Evolutionary conservation across 2,797 vertebrate genomes (phyloP).

Genomic region (Pitangus sulphuratus): DNA sequence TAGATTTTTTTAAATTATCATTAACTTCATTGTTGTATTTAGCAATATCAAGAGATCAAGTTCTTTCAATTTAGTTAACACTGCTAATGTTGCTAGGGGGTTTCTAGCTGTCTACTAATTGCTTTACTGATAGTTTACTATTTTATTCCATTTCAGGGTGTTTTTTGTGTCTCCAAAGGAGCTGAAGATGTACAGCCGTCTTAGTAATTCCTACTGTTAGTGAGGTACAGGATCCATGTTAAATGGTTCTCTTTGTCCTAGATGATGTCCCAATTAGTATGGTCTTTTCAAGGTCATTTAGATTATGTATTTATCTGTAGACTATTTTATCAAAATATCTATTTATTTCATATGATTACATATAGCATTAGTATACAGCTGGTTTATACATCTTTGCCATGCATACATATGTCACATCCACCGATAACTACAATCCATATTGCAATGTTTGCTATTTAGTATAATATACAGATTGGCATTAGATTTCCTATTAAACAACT

Average conservation of each 20-base stretch:
- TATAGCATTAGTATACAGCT: neutral
- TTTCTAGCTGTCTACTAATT: slow-evolving; percentile 20
- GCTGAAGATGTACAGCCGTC: neutral
- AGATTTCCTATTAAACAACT: neutral
- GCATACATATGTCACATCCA: neutral
- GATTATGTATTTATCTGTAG: neutral
- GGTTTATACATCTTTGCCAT: neutral
- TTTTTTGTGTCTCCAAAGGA: neutral
- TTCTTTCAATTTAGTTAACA: neutral
- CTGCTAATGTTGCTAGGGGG: neutral
- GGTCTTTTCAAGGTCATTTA: neutral
- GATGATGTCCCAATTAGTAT: neutral
- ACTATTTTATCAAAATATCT: neutral
- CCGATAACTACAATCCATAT: neutral
- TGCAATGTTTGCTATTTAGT: neutral
- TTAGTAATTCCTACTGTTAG: neutral
- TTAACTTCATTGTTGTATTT: neutral
- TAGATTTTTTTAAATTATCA: neutral
- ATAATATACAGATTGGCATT: neutral
- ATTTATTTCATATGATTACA: neutral
- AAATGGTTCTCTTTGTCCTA: neutral
- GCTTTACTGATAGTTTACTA: neutral
- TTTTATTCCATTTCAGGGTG: neutral
- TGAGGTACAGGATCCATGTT: neutral
- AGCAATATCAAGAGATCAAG: neutral